A percentile compares a stretch with the other conserved stretches of the same genome.
Evolutionary conservation across 1,140 invertebrate species (phyloP).

Genomic region (Drosophila sulfurigaster): DNA sequence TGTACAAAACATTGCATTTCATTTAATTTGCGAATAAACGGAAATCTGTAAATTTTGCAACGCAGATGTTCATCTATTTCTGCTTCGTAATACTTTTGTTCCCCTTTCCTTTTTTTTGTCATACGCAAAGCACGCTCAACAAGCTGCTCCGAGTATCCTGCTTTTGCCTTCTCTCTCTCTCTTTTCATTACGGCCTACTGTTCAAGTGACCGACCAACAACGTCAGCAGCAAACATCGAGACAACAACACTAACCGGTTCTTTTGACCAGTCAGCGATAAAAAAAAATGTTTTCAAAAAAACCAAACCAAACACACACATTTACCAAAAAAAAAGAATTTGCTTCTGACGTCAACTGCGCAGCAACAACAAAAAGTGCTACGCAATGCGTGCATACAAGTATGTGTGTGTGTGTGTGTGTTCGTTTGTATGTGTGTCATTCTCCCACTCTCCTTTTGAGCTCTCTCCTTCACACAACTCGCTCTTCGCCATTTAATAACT

Average conservation of each 20-base stretch:
- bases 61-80: neutral
- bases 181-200: constrained; percentile 18
- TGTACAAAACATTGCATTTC: constrained; percentile 23
- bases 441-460: constrained; percentile 22
- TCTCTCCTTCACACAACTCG: constrained; percentile 6
- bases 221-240: constrained; percentile 36
- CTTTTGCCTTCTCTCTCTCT: neutral
- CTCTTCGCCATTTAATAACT: constrained; percentile 44
- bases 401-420: constrained; percentile 5
- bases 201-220: constrained; percentile 44
- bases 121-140: neutral
- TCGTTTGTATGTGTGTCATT: constrained; percentile 34
- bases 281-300: constrained; percentile 54
- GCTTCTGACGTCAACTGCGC: constrained; percentile 75
- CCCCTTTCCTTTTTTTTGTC: neutral
- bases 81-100: neutral
- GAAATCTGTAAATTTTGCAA: neutral
- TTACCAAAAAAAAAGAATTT: constrained; percentile 49
- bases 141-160: constrained; percentile 17
- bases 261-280: constrained; percentile 67
- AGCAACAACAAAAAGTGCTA: constrained; percentile 46
- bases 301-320: constrained; percentile 23
- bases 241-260: constrained; percentile 66
- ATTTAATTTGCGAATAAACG: neutral
- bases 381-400: constrained; percentile 37